Conservation (phyloP, 2,113 vertebrate genomes). For the Osmerus eperlanus region DNA sequence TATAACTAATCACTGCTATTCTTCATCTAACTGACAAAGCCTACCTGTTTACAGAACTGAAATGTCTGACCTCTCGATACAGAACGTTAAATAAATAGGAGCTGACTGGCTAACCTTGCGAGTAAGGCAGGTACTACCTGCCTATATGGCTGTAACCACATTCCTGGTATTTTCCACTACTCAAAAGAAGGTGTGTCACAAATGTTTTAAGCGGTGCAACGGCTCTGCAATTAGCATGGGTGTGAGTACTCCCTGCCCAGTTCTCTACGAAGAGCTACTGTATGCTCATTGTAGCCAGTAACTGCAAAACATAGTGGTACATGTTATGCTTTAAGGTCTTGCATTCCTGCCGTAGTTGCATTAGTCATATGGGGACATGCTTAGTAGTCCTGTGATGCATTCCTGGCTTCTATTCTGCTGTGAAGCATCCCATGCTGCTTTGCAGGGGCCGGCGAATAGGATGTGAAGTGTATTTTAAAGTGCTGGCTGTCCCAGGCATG, state of each 20-base stretch:
- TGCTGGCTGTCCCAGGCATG: constrained; percentile 8
- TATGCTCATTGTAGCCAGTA: neutral
- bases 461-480: neutral
- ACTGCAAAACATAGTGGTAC: constrained; percentile 6
- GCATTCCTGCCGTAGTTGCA: constrained; percentile 27
- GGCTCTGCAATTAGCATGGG: neutral
- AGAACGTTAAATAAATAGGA: too few relatives aligned
- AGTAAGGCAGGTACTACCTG: too few relatives aligned
- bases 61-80: too few relatives aligned
- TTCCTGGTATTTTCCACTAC: too few relatives aligned
- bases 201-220: neutral
- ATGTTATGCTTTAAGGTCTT: neutral
- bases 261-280: neutral
- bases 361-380: neutral
- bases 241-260: constrained; percentile 2
- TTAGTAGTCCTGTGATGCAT: constrained; percentile 2
- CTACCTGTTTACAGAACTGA: too few relatives aligned
- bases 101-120: too few relatives aligned
- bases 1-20: too few relatives aligned
- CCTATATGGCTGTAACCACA: too few relatives aligned
- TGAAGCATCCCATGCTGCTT: neutral
- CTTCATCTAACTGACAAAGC: too few relatives aligned
- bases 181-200: too few relatives aligned
- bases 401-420: constrained; percentile 1
- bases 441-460: neutral